Evolutionary conservation across 2,888 invertebrate species (phyloP).

Genomic region (Troides helena): DNA sequence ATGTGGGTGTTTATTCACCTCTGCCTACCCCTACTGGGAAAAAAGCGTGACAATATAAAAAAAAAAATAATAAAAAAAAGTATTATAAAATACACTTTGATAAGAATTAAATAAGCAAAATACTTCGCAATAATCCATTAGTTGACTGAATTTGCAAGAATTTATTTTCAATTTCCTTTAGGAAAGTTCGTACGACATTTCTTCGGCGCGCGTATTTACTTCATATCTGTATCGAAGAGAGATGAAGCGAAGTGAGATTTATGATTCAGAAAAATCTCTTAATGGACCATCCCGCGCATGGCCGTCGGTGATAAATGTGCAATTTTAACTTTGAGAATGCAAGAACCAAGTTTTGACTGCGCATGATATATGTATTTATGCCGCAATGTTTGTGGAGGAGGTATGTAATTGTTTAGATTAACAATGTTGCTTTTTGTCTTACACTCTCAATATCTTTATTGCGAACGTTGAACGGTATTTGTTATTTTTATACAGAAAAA

Average conservation of each 20-base stretch:
- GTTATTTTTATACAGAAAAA: conserved; percentile 10
- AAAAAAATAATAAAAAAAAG: too few species aligned
- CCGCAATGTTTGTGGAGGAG: conserved; percentile 35
- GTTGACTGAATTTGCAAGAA: conserved; percentile 30
- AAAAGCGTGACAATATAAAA: too few species aligned
- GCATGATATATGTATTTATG: conserved; percentile 71
- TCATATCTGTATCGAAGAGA: conserved; percentile 72
- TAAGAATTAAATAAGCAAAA: background rate
- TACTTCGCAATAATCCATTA: conserved; percentile 18
- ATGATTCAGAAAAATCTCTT: conserved; percentile 78
- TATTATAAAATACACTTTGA: background rate
- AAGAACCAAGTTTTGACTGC: conserved; percentile 74
- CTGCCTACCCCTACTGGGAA: too few species aligned
- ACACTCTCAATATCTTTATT: conserved; percentile 22
- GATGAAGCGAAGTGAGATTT: conserved; percentile 78
- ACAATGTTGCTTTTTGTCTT: conserved; percentile 24
- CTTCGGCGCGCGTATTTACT: conserved; percentile 54
- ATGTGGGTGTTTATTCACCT: too few species aligned
- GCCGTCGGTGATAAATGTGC: conserved; percentile 76
- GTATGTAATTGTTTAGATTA: conserved; percentile 36
- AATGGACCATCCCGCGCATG: conserved; percentile 75
- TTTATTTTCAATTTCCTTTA: conserved; percentile 33
- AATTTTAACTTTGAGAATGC: conserved; percentile 78
- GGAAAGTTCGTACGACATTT: conserved; percentile 35
- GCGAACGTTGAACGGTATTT: background rate